Evolutionary conservation across 2,888 invertebrate species (phyloP).

Genomic region (Dynastes maya): DNA sequence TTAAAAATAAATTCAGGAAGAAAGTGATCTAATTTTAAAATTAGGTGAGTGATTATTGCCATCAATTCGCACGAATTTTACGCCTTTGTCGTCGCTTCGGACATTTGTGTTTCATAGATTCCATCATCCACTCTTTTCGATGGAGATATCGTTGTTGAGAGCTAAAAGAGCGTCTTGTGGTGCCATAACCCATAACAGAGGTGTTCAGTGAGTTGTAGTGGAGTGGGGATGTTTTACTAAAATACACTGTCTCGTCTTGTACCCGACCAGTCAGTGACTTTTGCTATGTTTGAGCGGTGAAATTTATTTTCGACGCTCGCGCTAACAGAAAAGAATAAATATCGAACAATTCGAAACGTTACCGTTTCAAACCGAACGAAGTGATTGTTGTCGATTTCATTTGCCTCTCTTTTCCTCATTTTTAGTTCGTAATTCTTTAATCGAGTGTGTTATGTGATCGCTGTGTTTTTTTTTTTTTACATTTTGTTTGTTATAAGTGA

Average conservation of each 20-base stretch:
- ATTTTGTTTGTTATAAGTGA: constrained; percentile 32
- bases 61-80: constrained; percentile 19
- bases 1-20: not conserved
- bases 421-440: constrained; percentile 2
- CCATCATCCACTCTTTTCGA: constrained; percentile 5
- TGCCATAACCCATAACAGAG: constrained; percentile 25
- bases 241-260: constrained; percentile 50
- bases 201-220: constrained; percentile 32
- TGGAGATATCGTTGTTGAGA: constrained; percentile 24
- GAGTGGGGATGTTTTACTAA: constrained; percentile 51
- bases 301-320: constrained; percentile 25
- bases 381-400: constrained; percentile 2
- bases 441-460: constrained; percentile 29
- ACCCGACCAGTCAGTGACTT: constrained; percentile 52
- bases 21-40: constrained; percentile 32
- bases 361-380: not conserved
- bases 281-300: constrained; percentile 41
- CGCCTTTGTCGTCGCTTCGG: constrained; percentile 19
- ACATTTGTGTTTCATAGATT: constrained; percentile 12
- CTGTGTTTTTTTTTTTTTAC: constrained; percentile 8
- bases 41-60: constrained; percentile 3
- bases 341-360: constrained; percentile 12
- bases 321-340: constrained; percentile 26
- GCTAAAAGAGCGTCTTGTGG: constrained; percentile 33
- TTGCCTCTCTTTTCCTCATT: not conserved